Evolutionary conservation across 2,113 vertebrate genomes (phyloP).

Genomic region (Ictalurus furcatus): DNA sequence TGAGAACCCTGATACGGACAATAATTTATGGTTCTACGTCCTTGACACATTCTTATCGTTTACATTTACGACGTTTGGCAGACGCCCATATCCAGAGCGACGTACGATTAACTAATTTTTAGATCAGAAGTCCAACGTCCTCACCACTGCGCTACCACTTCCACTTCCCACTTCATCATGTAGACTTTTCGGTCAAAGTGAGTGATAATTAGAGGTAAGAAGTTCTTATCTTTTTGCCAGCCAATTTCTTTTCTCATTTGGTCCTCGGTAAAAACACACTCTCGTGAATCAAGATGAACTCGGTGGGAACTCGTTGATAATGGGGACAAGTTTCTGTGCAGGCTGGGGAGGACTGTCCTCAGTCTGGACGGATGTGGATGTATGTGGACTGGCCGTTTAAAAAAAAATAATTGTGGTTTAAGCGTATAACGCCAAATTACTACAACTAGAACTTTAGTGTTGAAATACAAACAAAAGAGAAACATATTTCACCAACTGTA

Average conservation of each 20-base stretch:
- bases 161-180: too few relatives aligned
- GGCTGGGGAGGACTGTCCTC: neutral
- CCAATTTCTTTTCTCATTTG: neutral
- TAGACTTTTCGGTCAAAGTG: neutral
- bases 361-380: neutral
- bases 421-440: too few relatives aligned
- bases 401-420: too few relatives aligned
- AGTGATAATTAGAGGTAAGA: neutral
- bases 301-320: neutral
- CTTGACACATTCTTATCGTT: neutral
- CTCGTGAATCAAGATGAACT: neutral
- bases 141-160: too few relatives aligned
- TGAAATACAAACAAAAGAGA: too few relatives aligned
- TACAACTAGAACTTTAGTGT: too few relatives aligned
- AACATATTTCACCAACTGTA: too few relatives aligned
- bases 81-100: too few relatives aligned
- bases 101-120: too few relatives aligned
- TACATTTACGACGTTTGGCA: too few relatives aligned
- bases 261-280: neutral
- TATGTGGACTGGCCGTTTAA: too few relatives aligned
- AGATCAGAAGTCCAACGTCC: too few relatives aligned
- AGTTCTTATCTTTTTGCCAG: neutral
- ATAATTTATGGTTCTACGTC: neutral
- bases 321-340: neutral
- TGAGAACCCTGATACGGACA: neutral